Evolutionary conservation across 2,797 vertebrate species (phyloP), one percentile per base, ranked within the genome.

Genomic region (Esox masquinongy): DNA sequence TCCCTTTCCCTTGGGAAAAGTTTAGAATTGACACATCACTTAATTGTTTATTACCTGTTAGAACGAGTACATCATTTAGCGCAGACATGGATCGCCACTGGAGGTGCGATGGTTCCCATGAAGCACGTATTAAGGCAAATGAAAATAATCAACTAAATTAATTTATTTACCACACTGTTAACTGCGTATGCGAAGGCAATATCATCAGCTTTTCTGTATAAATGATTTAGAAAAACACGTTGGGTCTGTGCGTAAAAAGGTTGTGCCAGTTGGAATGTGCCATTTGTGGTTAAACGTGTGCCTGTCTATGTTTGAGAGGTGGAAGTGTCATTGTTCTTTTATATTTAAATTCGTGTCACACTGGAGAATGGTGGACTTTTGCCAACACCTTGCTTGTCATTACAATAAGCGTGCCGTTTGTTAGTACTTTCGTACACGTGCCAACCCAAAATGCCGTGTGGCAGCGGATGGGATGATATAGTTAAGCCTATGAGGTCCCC

Each of bases 1-100:
- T 5, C n/a, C 14, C 19, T 73, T 73, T 73, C 71, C 71, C 71
- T 24, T 47, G 71, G 71, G 51, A 73, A 73, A 73, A 17, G n/a
- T 56, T 6, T 11, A 26, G 19, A n/a, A 63, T 9, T 6, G 68
- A 69, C 17, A 47, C n/a, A 22, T 43, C 6, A 3, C 39, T 24
- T 16, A 17, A 31, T 43, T 17, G 19, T 73, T 61, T 63, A 63
- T 24, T 73, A 63, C 71, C 71, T 73, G 71, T 63, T 73, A 73
- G 51, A 63, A 73, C 43, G 24, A 43, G 53, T 73, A 43, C 71
- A 47, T 69, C 34, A 73, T 73, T 22, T 53, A 71, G 50, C 11
- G 14, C n/a, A 22, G 22, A 16, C 5, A 36, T 14, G 24, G 29
- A 6, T 59, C 12, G 51, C 29, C 6, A 67, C 53, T 24, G 16